A percentile compares a stretch with the other conserved stretches of the same genome.
Conservation (phyloP, 2,113 vertebrate genomes). For the Eretmodus cyanostictus region DNA sequence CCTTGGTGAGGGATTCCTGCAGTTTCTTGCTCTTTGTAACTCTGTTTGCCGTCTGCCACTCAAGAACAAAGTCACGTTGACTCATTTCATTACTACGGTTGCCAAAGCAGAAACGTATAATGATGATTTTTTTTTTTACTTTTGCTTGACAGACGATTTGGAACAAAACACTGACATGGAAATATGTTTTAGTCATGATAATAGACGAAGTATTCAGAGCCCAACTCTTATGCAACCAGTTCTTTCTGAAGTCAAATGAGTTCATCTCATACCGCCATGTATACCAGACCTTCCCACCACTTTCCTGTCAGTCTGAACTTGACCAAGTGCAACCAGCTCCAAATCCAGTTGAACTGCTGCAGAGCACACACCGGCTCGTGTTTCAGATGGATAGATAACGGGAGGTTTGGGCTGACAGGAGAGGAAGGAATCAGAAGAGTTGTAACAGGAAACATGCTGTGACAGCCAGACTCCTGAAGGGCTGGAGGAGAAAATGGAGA, state of each 20-base stretch:
- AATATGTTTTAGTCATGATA: not conserved
- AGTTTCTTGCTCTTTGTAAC: not conserved
- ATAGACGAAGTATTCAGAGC: not conserved
- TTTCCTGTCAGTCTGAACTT: not conserved
- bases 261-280: not conserved
- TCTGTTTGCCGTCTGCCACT: not conserved
- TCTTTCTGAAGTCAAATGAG: not conserved
- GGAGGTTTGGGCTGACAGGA: constrained; percentile 20
- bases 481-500: not conserved
- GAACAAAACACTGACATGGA: not conserved
- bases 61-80: not conserved
- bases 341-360: not conserved
- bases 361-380: constrained; percentile 7
- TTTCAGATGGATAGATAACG: constrained; percentile 25
- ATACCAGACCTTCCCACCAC: not conserved
- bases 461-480: constrained; percentile 41
- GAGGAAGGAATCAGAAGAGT: constrained; percentile 5
- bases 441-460: constrained; percentile 34
- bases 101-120: not conserved
- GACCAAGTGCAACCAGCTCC: not conserved
- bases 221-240: not conserved
- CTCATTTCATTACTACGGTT: not conserved
- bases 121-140: not conserved
- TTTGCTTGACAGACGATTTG: not conserved
- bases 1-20: not conserved